Base-by-base conservation (phyloP, 2,113 vertebrate species). In the Paraplagusia blochii region DNA sequence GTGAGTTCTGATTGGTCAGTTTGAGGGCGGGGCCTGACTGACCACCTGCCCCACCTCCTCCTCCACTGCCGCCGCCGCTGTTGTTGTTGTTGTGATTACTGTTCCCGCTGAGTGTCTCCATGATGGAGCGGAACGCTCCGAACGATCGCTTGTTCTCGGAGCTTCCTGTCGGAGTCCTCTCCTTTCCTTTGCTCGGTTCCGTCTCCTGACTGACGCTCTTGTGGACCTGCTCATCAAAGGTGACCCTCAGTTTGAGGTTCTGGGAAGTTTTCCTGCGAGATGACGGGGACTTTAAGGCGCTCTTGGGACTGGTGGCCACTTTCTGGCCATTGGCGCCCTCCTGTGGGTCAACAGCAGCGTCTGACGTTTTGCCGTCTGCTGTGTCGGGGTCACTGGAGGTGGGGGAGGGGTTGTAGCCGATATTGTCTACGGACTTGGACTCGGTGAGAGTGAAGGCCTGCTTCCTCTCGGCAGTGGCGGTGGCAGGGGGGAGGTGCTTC, bases 271-370 rank as follows among this genome's bases (percentile, higher is more conserved):
- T 95, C 56, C 95, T 90, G 70, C 96, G 95, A 43, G 97, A 97
- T 2, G 97, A 95, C 0, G 96, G 97, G 6, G 97, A 99, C 77
- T 99, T 99, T 66, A 99, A 93, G 57, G 97, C 97, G 7, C 97
- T 99, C 83, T 99, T 99, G 64, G 97, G 96, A 79, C 96, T 99
- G 1, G 92, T 95, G 53, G 94, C 87, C 4, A 82, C 80, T 65
- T 96, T 98, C 70, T 93, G 93, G 16, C 88, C 85, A 1, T 81
- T 29, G 0, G 78, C 46, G 18, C 65, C 63, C 3, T 94, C 92
- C 0, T 71, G 68, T 39, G 1, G 9, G 15, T 94, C 94, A 54
- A 77, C 82, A 19, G 87, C 57, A 9, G 69, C 51, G 1, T 74
- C 91, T 39, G 83, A 16, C 42, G 61, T 48, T 82, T 88, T 84